Conservation (phyloP, 1,140 invertebrate genomes). For the Globodera ellingtonae region DNA sequence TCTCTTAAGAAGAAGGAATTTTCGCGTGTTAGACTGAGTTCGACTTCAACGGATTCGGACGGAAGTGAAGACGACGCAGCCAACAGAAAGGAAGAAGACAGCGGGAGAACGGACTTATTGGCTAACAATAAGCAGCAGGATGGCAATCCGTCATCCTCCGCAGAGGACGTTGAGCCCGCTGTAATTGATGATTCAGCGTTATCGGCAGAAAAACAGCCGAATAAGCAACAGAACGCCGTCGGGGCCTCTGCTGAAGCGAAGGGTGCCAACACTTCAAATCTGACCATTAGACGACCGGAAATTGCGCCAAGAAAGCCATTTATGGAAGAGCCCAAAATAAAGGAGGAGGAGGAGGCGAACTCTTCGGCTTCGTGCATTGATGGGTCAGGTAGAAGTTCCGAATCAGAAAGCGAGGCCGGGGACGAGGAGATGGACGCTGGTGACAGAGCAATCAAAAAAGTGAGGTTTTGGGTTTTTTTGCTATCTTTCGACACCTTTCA, state of each 20-base stretch:
- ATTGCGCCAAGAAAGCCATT: conserved; percentile 20
- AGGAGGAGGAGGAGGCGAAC: conserved; percentile 12
- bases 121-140: not conserved
- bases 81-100: not conserved
- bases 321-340: conserved; percentile 21
- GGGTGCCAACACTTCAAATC: not conserved
- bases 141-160: not conserved
- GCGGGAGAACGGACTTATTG: not conserved
- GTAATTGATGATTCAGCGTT: not conserved
- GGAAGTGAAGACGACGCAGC: not conserved
- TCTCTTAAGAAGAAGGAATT: conserved; percentile 28
- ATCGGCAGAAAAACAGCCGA: not conserved
- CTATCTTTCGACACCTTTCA: not conserved
- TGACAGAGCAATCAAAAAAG: not conserved
- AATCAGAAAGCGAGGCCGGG: not conserved
- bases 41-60: conserved; percentile 27
- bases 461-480: not conserved
- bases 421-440: not conserved
- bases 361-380: conserved; percentile 4
- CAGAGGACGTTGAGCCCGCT: not conserved
- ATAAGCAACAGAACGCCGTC: not conserved
- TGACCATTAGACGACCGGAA: conserved; percentile 16
- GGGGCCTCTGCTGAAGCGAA: not conserved
- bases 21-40: conserved; percentile 15
- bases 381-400: not conserved